phyloP scores from a whole-genome alignment of 2,797 vertebrate genomes.

The Morus bassanus region DNA sequence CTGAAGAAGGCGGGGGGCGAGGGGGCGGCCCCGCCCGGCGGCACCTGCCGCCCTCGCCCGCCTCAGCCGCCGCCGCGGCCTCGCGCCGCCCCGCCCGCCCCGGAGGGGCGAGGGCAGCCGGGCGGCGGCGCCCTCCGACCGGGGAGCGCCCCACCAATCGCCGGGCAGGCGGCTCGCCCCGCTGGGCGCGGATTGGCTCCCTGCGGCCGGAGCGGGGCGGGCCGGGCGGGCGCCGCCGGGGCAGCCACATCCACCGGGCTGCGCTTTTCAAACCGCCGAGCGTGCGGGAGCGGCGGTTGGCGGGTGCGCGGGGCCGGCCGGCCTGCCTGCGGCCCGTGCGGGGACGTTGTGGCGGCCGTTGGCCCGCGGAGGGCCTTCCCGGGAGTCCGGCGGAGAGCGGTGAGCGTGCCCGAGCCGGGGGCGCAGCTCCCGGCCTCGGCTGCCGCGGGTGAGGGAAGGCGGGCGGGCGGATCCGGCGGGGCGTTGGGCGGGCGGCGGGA shows the following conservation, averaged over 20 bases:
- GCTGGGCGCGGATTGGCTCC: not conserved
- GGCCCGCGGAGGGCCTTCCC: not conserved
- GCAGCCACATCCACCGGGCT: not conserved
- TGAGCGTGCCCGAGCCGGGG: not conserved
- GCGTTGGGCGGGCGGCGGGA: not conserved
- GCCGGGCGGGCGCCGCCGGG: not conserved
- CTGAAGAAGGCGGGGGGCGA: too few relatives aligned
- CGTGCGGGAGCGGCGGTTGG: not conserved
- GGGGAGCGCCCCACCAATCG: not conserved
- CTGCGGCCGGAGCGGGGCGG: not conserved
- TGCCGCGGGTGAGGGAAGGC: not conserved
- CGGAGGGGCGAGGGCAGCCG: not conserved
- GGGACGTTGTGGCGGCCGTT: not conserved
- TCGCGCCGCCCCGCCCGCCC: too few relatives aligned
- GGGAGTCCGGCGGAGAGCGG: not conserved
- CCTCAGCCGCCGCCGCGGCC: not conserved
- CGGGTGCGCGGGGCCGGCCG: not conserved
- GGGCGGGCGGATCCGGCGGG: not conserved
- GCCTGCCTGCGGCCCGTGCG: not conserved
- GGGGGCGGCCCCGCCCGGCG: too few relatives aligned
- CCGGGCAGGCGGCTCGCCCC: not conserved
- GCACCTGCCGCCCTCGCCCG: not conserved
- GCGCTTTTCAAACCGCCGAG: constrained; percentile 35
- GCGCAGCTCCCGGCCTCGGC: not conserved
- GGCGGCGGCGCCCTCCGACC: not conserved